Percentiles rank a stretch among this genome's conserved stretches.
phyloP scores from a whole-genome alignment of 2,113 vertebrate species.

The Saguinus imperator region DNA sequence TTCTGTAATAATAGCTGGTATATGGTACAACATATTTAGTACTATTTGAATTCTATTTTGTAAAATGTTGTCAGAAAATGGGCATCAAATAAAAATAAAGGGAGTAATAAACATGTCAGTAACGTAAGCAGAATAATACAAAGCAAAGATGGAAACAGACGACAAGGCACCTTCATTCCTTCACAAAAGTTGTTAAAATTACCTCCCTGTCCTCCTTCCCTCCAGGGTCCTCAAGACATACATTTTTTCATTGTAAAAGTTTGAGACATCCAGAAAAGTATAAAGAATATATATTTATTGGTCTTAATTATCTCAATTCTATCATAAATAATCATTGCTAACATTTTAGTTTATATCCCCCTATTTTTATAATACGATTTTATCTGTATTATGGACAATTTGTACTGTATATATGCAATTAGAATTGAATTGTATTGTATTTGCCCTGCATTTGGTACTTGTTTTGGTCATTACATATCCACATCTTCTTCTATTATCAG shows the following conservation, averaged over 20 bases:
- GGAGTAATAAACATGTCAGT: background rate
- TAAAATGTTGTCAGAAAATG: background rate
- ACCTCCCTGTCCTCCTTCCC: background rate
- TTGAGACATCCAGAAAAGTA: background rate
- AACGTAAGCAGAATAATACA: background rate
- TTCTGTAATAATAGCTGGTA: background rate
- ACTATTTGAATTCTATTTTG: conserved; percentile 17
- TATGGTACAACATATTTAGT: background rate
- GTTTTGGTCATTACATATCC: background rate
- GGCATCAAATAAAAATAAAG: conserved; percentile 4
- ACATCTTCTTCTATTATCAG: background rate
- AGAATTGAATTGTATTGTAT: background rate
- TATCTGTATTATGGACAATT: background rate
- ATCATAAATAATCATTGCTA: background rate
- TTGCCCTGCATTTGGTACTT: background rate
- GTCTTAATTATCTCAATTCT: background rate
- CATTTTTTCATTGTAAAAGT: conserved; percentile 28
- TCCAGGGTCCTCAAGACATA: background rate
- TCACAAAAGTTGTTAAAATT: conserved; percentile 23
- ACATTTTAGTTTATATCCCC: background rate
- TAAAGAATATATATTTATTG: background rate
- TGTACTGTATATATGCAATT: background rate
- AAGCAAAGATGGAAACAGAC: background rate
- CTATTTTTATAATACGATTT: background rate
- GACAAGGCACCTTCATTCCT: background rate